phyloP scores from a whole-genome alignment of 2,797 vertebrate species.

The Manis javanica region DNA sequence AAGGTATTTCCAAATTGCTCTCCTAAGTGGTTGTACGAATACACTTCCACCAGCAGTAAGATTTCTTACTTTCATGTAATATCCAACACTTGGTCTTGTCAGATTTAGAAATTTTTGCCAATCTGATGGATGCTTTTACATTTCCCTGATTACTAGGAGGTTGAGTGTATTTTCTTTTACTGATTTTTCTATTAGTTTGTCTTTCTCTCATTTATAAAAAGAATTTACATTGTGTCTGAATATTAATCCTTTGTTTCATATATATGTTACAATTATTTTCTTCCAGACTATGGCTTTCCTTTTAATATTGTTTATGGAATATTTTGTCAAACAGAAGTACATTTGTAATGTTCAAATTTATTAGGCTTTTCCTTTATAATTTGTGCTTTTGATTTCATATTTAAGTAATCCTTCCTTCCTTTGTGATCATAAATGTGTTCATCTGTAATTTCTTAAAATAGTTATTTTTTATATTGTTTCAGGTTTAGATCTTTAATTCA shows the following conservation, averaged over 20 bases:
- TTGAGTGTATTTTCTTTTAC: background rate
- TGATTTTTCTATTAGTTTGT: background rate
- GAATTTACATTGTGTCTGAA: background rate
- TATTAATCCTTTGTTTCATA: background rate
- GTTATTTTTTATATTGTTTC: background rate
- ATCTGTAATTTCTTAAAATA: background rate
- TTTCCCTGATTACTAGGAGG: slow-evolving; percentile 31
- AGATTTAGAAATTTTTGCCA: background rate
- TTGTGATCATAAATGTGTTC: background rate
- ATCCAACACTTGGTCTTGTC: background rate
- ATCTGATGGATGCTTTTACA: background rate
- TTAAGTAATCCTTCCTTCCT: slow-evolving; percentile 20
- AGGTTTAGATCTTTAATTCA: background rate
- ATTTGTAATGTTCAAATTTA: background rate
- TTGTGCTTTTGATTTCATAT: background rate
- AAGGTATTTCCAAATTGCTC: background rate
- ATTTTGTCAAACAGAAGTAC: slow-evolving; percentile 22
- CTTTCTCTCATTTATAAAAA: slow-evolving; percentile 36
- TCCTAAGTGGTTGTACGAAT: background rate
- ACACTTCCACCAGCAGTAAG: background rate
- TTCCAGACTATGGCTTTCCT: background rate
- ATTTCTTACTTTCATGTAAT: background rate
- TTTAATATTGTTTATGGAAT: slow-evolving; percentile 22
- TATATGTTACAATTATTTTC: background rate
- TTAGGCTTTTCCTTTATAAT: slow-evolving; percentile 28